Percentiles rank a stretch among this genome's conserved stretches.
phyloP scores from a whole-genome alignment of 2,888 invertebrate species.

The Parapristionchus giblindavisi region DNA sequence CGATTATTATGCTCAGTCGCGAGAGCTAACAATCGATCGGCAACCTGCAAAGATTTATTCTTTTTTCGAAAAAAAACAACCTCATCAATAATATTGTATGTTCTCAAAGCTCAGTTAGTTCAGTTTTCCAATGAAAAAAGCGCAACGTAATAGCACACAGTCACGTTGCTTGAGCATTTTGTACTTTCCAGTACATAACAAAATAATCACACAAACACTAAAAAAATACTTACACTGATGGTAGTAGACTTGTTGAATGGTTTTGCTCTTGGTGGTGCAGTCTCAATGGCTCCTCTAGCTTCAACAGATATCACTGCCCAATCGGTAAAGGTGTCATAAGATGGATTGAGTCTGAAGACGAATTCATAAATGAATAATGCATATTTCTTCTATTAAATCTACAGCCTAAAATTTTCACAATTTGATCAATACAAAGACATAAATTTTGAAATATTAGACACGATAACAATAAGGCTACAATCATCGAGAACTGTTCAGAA shows the following conservation, averaged over 20 bases:
- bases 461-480: no score
- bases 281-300: neutral
- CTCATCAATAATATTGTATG: no score
- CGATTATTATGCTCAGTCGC: neutral
- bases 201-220: neutral
- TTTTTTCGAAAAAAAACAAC: neutral
- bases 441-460: no score
- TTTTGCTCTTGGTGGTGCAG: neutral
- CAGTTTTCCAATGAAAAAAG: no score
- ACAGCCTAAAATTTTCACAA: no score
- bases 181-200: neutral
- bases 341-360: slow-evolving; percentile 30
- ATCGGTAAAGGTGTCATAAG: slow-evolving; percentile 29
- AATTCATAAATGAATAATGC: neutral
- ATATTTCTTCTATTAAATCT: no score
- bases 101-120: no score
- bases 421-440: no score
- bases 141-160: neutral
- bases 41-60: neutral
- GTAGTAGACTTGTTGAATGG: slow-evolving; percentile 15
- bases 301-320: slow-evolving; percentile 3
- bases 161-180: neutral
- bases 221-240: neutral
- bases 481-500: no score
- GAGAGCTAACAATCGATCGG: slow-evolving; percentile 14